Evolutionary conservation across 2,113 vertebrate species (phyloP).

Genomic region (Aptenodytes patagonicus): DNA sequence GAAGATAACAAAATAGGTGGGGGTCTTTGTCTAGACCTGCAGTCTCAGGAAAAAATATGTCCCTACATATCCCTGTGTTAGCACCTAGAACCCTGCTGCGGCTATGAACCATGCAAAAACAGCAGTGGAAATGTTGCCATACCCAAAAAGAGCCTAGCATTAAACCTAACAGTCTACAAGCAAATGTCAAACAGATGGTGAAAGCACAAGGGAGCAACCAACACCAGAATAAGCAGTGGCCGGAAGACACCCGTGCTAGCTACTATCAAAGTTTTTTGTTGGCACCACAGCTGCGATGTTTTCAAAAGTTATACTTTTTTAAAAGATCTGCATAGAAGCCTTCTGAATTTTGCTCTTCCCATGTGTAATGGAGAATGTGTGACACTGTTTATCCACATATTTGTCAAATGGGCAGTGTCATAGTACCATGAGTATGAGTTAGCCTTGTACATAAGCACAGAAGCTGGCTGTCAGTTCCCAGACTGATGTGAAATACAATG

Average conservation of each 20-base stretch:
- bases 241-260: not conserved
- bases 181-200: not conserved
- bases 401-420: not conserved
- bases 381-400: not conserved
- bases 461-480: not conserved
- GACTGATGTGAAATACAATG: not conserved
- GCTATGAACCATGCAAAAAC: accelerated
- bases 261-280: not conserved
- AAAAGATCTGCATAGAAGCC: not conserved
- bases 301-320: not conserved
- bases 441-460: not conserved
- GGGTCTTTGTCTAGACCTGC: not conserved
- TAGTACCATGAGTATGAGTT: not conserved
- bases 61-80: not conserved
- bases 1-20: not conserved
- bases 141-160: not conserved
- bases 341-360: not conserved
- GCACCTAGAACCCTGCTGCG: not conserved
- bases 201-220: not conserved
- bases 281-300: not conserved
- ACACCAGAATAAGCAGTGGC: not conserved
- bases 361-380: not conserved
- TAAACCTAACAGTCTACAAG: not conserved
- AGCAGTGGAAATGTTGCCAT: not conserved
- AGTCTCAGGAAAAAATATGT: not conserved